Base-by-base conservation (phyloP, 2,888 invertebrate genomes). In the Meliscaeva auricollis region DNA sequence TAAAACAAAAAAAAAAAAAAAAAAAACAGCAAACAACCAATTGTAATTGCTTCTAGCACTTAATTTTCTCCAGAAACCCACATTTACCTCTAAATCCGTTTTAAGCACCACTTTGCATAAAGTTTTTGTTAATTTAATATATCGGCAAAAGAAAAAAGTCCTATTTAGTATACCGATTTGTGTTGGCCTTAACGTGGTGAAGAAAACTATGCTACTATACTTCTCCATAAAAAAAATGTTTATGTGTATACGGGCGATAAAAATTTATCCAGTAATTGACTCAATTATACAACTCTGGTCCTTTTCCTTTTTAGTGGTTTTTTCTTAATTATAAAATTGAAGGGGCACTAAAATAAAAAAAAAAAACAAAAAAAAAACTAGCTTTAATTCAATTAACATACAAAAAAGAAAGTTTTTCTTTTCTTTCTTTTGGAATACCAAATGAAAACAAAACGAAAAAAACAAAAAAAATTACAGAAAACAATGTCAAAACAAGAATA, bases 201-300 rank as follows among this genome's bases (percentile, higher is more conserved):
- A 20, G 6, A 35, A 56, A 56, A 17, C 20, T 20, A 9, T 20
- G 1, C 9, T 20, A 4, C 56, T 17, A 17, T n/a, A 15, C 38
- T 38, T 38, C 13, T 9, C 2, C 11, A 38, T 9, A 38, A 38
- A 38, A 38, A 38, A 6, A 38, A 38, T 35, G 13, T 32, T 17
- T 35, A 35, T 35, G 58, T 58, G 13, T 35, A 11, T 11, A 38
- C 15, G 35, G 38, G 69, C 48, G 38, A 69, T 69, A 62, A 44
- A 69, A 78, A 58, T 56, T 62, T 74, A 70, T 79, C 70, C 79
- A 79, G 79, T 84, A 84, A 84, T 84, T 84, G 83, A 84, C 79
- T 79, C 83, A 84, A 79, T 84, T 84, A 79, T 30, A 64, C 56
- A 54, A 46, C 48, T 50, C 20, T 78, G 26, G 38, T 70, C 60